Percentiles rank a stretch among this genome's conserved stretches.
Conservation (phyloP, 2,888 invertebrate species). For the Serrognathus titanus region DNA sequence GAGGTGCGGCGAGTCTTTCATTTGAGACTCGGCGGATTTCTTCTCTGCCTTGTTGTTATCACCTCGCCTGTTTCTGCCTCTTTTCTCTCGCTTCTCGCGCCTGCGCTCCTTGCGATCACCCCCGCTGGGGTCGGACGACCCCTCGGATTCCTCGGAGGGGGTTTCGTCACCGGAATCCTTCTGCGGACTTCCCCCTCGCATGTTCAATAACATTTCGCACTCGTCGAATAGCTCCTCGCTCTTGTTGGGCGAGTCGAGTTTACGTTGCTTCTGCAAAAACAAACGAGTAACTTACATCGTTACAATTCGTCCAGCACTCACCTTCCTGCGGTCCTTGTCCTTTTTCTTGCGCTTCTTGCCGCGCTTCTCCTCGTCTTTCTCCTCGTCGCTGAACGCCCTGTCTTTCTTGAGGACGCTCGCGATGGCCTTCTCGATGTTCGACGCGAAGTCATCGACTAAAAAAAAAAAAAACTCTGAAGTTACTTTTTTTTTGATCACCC, state of each 20-base stretch:
- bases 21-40: constrained; percentile 44
- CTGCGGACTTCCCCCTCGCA: constrained; percentile 71
- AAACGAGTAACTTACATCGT: too few species aligned
- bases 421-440: constrained; percentile 74
- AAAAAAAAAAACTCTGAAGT: neutral
- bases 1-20: constrained; percentile 67
- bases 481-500: too few species aligned
- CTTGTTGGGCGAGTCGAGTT: constrained; percentile 42
- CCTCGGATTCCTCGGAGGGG: constrained; percentile 8
- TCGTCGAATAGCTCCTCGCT: constrained; percentile 67
- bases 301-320: constrained; percentile 18
- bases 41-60: neutral
- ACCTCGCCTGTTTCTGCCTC: constrained; percentile 3
- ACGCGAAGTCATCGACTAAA: constrained; percentile 69
- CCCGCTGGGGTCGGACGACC: constrained; percentile 12
- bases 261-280: constrained; percentile 54
- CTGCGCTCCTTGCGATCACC: constrained; percentile 17
- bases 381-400: constrained; percentile 43
- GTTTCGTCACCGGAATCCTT: constrained; percentile 18
- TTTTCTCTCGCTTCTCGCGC: constrained; percentile 19
- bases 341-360: constrained; percentile 59
- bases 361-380: constrained; percentile 54
- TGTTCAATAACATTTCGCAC: constrained; percentile 78
- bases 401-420: constrained; percentile 72
- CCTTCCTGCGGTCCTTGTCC: constrained; percentile 51